Evolutionary conservation across 2,888 invertebrate genomes (phyloP), one percentile per base, ranked within the genome.

Genomic region (Congeria kusceri): DNA sequence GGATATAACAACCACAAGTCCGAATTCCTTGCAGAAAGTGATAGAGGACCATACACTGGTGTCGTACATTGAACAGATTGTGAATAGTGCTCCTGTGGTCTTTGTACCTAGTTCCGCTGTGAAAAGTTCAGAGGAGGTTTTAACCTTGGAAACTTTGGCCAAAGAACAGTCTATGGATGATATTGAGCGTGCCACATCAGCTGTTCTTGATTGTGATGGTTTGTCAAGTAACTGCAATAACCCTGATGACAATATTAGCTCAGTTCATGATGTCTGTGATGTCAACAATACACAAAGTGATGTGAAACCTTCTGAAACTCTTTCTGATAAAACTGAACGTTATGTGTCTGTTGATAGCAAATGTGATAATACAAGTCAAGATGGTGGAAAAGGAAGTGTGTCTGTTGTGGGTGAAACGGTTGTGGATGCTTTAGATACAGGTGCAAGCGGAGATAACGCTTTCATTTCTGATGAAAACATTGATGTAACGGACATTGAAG

Each of bases 31-130:
- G 47, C 82, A 82, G 32, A 78, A 74, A 44, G 69, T 44, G 39
- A 56, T 82, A n/a, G 78, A 78, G 29, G 65, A 76, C 27, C 72
- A 80, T 9, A 80, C 80, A 28, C 61, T 82, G 11, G 77, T 72
- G 27, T 63, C 75, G 27, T 78, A 76, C 28, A 78, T 82, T 29
- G 64, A 82, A 39, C 75, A 82, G 25, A 76, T 82, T 65, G 71
- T 82, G 53, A 25, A 53, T 39, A 39, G 39, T 39, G 39, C 39
- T 39, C 32, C 39, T 9, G 39, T 5, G 15, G 3, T 39, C 13
- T 39, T 1, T 39, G 39, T 13, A 39, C 4, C 39, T 13, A 39
- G 39, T 39, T 39, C 39, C 9, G 3, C 39, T 39, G 39, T 39
- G 9, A 15, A 39, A 56, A 56, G n/a, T 56, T 56, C 27, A 27